phyloP scores from a whole-genome alignment of 2,797 vertebrate species.

The Rhabdophis nuchalis region DNA sequence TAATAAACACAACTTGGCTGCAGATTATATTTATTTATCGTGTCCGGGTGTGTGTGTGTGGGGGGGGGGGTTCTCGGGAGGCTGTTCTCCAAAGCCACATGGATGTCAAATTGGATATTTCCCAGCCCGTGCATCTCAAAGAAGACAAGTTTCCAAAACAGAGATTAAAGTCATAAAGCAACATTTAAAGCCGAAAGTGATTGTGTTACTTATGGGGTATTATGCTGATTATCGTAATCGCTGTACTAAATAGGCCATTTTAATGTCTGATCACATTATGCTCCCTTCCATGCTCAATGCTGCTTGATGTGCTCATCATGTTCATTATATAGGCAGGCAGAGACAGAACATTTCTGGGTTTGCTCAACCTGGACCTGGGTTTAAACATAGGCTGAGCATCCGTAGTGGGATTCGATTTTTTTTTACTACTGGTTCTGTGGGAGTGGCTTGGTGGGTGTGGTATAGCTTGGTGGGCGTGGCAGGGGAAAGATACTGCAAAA shows the following conservation, averaged over 20 bases:
- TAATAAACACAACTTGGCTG: neutral
- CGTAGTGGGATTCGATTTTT: too few species aligned
- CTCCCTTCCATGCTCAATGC: neutral
- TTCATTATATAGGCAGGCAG: neutral
- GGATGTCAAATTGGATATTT: neutral
- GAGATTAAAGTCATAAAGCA: neutral
- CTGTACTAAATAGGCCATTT: neutral
- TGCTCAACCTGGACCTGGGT: too few species aligned
- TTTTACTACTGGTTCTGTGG: too few species aligned
- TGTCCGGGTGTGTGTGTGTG: too few species aligned
- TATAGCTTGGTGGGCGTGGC: too few species aligned
- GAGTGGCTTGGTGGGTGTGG: too few species aligned
- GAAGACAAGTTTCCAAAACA: neutral
- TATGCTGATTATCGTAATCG: neutral
- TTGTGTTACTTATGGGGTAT: neutral
- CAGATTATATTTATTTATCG: neutral
- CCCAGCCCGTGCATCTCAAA: neutral
- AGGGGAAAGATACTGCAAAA: too few species aligned
- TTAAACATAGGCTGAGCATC: too few species aligned
- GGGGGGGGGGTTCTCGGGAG: too few species aligned
- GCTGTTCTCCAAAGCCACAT: neutral
- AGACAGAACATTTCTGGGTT: neutral
- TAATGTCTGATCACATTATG: neutral
- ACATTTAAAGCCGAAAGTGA: neutral
- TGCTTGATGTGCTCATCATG: neutral